Conservation (phyloP, 2,888 invertebrate genomes). For the Linyphia triangularis region DNA sequence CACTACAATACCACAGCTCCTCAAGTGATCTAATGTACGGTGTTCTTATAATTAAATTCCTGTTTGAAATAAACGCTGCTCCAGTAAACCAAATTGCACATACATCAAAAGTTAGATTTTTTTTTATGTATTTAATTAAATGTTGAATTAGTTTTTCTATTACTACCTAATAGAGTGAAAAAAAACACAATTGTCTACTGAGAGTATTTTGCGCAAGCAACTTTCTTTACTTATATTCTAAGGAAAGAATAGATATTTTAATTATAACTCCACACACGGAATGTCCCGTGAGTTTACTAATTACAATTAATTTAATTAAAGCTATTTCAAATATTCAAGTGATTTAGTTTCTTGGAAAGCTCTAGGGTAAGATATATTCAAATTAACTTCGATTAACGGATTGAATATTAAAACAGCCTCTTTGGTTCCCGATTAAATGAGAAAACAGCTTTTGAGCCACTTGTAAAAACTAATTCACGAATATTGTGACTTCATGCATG, state of each 20-base stretch:
- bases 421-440: not conserved
- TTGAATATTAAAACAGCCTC: not conserved
- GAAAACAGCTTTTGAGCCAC: constrained; percentile 1
- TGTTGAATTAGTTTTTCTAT: no score
- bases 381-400: constrained; percentile 43
- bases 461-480: not conserved
- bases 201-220: no score
- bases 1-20: no score
- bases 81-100: no score
- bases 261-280: not conserved
- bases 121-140: no score
- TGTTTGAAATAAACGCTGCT: no score
- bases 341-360: not conserved
- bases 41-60: no score
- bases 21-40: no score
- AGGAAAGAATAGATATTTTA: not conserved
- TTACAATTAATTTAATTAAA: constrained; percentile 47
- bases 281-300: constrained; percentile 11
- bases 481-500: not conserved
- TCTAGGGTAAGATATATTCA: constrained; percentile 10
- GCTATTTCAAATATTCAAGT: constrained; percentile 5
- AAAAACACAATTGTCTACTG: no score
- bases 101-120: no score
- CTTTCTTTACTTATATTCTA: no score
- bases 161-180: no score